A percentile compares a stretch with the other conserved stretches of the same genome.
Conservation (phyloP, 1,140 invertebrate genomes). For the Pseudomyrmex flavicornis region DNA sequence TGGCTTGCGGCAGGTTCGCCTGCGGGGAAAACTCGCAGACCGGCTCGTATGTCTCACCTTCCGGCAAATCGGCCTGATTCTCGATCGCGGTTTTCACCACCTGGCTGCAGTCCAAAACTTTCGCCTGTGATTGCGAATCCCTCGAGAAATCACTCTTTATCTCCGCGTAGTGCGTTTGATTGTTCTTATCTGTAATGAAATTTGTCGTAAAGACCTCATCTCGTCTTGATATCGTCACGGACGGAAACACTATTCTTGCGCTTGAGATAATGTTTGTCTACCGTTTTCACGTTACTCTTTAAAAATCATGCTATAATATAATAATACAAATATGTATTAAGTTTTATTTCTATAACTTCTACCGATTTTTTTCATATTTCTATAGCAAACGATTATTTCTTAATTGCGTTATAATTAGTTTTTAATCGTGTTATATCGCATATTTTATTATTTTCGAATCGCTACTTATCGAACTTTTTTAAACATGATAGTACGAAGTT, state of each 20-base stretch:
- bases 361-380: not conserved
- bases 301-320: not conserved
- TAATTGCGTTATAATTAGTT: not conserved
- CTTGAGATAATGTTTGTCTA: constrained; percentile 5
- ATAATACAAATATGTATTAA: not conserved
- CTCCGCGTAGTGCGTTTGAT: constrained; percentile 47
- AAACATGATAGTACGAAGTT: not conserved
- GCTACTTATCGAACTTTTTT: too few species aligned
- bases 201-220: constrained; percentile 4
- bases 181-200: constrained; percentile 40
- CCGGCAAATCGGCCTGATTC: constrained; percentile 46
- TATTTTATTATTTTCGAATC: too few species aligned
- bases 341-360: not conserved
- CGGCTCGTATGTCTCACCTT: constrained; percentile 64
- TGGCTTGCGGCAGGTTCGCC: constrained; percentile 59
- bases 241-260: not conserved
- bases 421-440: too few species aligned
- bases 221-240: not conserved
- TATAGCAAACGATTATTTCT: not conserved
- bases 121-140: constrained; percentile 43
- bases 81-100: constrained; percentile 68
- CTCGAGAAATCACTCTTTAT: constrained; percentile 50
- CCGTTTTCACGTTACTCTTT: not conserved
- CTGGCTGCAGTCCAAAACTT: constrained; percentile 66
- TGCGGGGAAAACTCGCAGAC: constrained; percentile 51